These are phyloP conservation scores for Halcyon leucocephala DNA, from an alignment of 2,797 vertebrate species.

Conservation along the genomic window DNA sequence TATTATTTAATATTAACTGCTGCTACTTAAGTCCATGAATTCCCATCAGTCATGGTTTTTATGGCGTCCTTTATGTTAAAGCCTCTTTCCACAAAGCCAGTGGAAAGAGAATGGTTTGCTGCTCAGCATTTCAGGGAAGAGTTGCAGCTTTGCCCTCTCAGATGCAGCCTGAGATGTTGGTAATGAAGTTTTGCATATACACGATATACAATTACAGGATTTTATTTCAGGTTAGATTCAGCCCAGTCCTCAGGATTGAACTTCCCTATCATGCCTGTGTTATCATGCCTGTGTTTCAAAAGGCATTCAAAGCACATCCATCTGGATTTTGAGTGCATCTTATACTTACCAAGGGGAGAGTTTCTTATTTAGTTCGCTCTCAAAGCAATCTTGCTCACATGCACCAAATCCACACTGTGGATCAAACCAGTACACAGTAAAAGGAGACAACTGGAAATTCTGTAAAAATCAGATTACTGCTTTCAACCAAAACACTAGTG, in stretches of 20 bases:
- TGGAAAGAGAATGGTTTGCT: background rate
- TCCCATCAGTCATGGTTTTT: background rate
- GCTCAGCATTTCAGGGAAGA: constrained; percentile 1
- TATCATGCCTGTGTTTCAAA: background rate
- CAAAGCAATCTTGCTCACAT: background rate
- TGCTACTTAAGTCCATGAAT: background rate
- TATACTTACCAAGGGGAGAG: background rate
- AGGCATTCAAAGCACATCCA: constrained; percentile 2
- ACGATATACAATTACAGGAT: background rate
- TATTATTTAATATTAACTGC: constrained; percentile 29
- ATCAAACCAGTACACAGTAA: background rate
- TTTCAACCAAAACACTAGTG: background rate
- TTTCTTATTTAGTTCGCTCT: background rate
- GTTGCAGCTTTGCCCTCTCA: constrained; percentile 11
- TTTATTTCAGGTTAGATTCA: constrained; percentile 35
- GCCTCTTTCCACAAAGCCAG: background rate
- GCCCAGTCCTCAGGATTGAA: background rate
- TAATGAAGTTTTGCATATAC: constrained; percentile 12
- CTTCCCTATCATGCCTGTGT: background rate
- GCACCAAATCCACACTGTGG: background rate
- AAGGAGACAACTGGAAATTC: background rate
- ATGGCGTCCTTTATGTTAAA: background rate
- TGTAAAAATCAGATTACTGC: background rate
- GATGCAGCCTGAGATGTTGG: background rate
- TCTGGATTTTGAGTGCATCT: background rate